A percentile compares a stretch with the other conserved stretches of the same genome.
Conservation (phyloP, 1,140 invertebrate species). For the Limonius californicus region DNA sequence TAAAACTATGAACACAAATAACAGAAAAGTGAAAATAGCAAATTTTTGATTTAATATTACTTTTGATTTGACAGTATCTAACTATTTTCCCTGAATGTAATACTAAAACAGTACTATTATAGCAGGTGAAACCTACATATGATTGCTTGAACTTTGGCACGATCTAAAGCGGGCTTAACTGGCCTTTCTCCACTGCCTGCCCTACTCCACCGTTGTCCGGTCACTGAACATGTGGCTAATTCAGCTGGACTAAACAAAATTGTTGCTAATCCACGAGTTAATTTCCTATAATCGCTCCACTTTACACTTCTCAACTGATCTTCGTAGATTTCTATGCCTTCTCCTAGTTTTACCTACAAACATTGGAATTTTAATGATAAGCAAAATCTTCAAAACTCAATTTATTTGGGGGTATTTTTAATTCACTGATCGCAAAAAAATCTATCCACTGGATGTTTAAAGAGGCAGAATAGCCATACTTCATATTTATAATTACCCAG, state of each 20-base stretch:
- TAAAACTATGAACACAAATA: neutral
- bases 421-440: too few species aligned
- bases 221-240: conserved; percentile 68
- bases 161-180: conserved; percentile 67
- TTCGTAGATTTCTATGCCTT: conserved; percentile 66
- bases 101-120: too few species aligned
- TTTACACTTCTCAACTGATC: conserved; percentile 66
- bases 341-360: conserved; percentile 63
- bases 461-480: too few species aligned
- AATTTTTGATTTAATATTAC: too few species aligned
- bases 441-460: too few species aligned
- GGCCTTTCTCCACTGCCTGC: conserved; percentile 65
- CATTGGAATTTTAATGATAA: too few species aligned
- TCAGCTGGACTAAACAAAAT: conserved; percentile 69
- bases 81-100: too few species aligned
- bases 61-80: too few species aligned
- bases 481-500: too few species aligned
- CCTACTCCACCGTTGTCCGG: conserved; percentile 68
- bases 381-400: too few species aligned
- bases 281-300: conserved; percentile 69
- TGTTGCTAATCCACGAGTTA: conserved; percentile 67
- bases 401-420: too few species aligned
- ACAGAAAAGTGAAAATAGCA: neutral
- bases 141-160: conserved; percentile 67
- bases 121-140: conserved; percentile 55